Base-by-base conservation (phyloP, 30 jellyfish, hydroid and myxozoan species). In the Cassiopea xamachana region DNA sequence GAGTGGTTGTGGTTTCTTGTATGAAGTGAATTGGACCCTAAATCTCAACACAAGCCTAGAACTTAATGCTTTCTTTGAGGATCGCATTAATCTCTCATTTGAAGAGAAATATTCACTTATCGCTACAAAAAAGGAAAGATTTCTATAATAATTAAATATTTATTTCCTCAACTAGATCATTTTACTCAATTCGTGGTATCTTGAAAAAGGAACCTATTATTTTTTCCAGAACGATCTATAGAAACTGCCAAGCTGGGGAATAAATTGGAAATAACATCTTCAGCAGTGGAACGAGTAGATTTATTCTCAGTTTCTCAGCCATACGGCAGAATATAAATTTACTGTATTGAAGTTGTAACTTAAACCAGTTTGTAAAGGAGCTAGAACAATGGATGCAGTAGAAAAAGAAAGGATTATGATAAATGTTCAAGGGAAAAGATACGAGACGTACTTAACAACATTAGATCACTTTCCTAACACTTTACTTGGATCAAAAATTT, bases 401-500 rank as follows among this genome's bases (percentile, higher is more conserved):
- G 84, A 19, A 76, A 89, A 82, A 19, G 97, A 90, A 51, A 46
- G 97, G 45, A 61, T 90, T 80, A 77, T 75, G 5, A 90, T 90
- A 16, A 90, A 82, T 61, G 97, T 90, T 12, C 48, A 93, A 13
- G 97, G 97, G 48, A 44, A 77, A 59, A 91, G 84, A 17, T 90
- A 79, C 61, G 97, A 90, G 62, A 90, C 97, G 12, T 73, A 19
- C 45, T 49, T 17, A 51, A 58, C 67, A 47, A 90, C 97, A 2
- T 73, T 90, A 89, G 76, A 90, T 16, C 67, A 19, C 45, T 81
- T 82, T 75, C 97, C 97, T 1, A 89, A 90, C 47, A 81, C 97
- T 45, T 81, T 90, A 13, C 97, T 90, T 60, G 97, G 97, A 6
- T 55, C 67, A 48, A 90, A 91, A 47, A 64, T 19, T 43, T 13